Base-by-base conservation (phyloP, 2,113 vertebrate genomes). In the Neogale vison region DNA sequence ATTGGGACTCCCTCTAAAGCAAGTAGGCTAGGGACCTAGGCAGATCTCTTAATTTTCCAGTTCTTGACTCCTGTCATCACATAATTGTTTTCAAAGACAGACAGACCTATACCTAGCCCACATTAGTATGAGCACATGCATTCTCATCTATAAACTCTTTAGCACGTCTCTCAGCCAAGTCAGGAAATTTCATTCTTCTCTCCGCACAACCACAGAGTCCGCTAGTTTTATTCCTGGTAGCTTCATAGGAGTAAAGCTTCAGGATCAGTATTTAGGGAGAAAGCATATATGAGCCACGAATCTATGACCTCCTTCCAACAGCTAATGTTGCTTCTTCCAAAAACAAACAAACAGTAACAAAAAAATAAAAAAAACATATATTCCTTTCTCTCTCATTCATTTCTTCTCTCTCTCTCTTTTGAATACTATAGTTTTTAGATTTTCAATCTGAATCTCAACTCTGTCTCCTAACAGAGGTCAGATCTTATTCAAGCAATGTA, bases 371-470 rank as follows among this genome's bases (percentile, higher is more conserved):
- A 14, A n/a, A 69, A 9, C 13, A 13, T 82, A 8, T 15, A 5
- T 81, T 59, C 13, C 13, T 31, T 45, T 81, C 45, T 72, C 52
- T 95, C 50, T 57, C 29, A 76, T 3, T 2, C 10, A 47, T 94
- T 90, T 34, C 21, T 21, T 74, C 52, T 65, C 52, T 42, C 52
- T 42, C 42, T 76, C 1, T 42, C 20, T 96, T 86, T 96, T 67
- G 14, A 93, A 93, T 52, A 59, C 11, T 47, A n/a, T 11, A 77
- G 21, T 8, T 57, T 88, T 84, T 59, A 14, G 9, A 86, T 95
- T 96, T 87, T 90, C 31, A 96, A 87, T 87, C 95, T 90, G 36
- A 94, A 87, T 90, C 95, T 85, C 45, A 77, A 55, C 26, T 84
- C 15, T 63, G 61, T 72, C 67, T 88, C 5, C 52, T 89, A 80